Base-by-base conservation (phyloP, 1,140 invertebrate species). In the Cephus cinctus region DNA sequence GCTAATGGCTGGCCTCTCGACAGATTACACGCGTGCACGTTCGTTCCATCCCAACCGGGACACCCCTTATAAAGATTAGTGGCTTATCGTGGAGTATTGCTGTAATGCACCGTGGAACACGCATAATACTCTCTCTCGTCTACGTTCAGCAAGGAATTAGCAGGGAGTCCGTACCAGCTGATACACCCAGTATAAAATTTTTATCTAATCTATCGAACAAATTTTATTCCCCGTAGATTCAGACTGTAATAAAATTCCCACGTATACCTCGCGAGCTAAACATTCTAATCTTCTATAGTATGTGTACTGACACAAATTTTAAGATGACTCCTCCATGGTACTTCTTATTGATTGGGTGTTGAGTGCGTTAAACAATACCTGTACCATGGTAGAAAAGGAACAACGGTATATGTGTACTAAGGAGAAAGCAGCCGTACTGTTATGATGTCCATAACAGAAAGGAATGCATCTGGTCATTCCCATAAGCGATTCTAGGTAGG, bases 11-110 rank as follows among this genome's bases (percentile, higher is more conserved):
- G 48, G 50, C 57, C 69, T 66, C 58, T 63, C 55, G 57, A 57
- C 65, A 65, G 67, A 68, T 67, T 71, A 69, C 59, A 55, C 53
- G 48, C 47, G 53, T 9, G 8, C 35, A 15, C 42, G 50, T 18
- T 36, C 43, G 35, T 51, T 57, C 57, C 46, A 43, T 60, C 52
- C 65, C 67, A 63, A 65, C 55, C 58, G 57, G 57, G 55, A 58
- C 50, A 48, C 55, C 59, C 56, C 56, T 58, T 56, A 57, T 59
- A 57, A 59, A 67, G 66, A 71, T 71, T 71, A 67, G 68, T 63
- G 66, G 66, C 63, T 71, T 67, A 71, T 66, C 65, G 65, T 46
- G 43, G 52, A 57, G 59, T 57, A 69, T 65, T 61, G 61, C 53
- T 45, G 56, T 52, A 60, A 60, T 56, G 53, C 53, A 43, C 35